A percentile compares a stretch with the other conserved stretches of the same genome.
Evolutionary conservation across 2,113 vertebrate genomes (phyloP).

Genomic region (Scatophagus argus): DNA sequence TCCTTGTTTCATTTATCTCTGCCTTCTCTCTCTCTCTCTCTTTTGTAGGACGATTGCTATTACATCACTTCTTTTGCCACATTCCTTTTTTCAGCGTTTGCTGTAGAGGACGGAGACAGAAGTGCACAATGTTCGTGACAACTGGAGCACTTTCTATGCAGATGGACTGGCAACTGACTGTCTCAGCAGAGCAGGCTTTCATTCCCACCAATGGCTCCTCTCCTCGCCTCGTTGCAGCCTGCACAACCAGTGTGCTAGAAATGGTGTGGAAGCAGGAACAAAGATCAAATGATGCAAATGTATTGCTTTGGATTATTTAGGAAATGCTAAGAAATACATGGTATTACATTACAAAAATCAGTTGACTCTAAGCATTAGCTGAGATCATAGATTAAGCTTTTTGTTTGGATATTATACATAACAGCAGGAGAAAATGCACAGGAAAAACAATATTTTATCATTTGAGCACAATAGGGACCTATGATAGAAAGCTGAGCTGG

Average conservation of each 20-base stretch:
- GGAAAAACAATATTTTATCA: background rate
- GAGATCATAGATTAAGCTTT: too few species aligned
- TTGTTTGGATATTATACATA: too few species aligned
- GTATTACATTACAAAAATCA: background rate
- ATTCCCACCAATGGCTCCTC: slow-evolving; percentile 39
- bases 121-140: slow-evolving; percentile 49
- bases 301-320: background rate
- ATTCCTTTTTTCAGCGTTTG: background rate
- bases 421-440: background rate
- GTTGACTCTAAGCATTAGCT: background rate
- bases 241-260: background rate
- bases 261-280: background rate
- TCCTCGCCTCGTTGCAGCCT: background rate
- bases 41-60: background rate
- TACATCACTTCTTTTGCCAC: background rate
- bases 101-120: background rate
- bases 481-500: background rate
- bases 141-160: slow-evolving; percentile 54
- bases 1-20: background rate
- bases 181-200: slow-evolving; percentile 55
- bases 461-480: background rate
- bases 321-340: background rate
- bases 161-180: slow-evolving; percentile 58
- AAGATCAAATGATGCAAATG: background rate
- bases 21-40: background rate